A percentile compares a stretch with the other conserved stretches of the same genome.
Evolutionary conservation across 2,797 vertebrate species (phyloP).

Genomic region (Vultur gryphus): DNA sequence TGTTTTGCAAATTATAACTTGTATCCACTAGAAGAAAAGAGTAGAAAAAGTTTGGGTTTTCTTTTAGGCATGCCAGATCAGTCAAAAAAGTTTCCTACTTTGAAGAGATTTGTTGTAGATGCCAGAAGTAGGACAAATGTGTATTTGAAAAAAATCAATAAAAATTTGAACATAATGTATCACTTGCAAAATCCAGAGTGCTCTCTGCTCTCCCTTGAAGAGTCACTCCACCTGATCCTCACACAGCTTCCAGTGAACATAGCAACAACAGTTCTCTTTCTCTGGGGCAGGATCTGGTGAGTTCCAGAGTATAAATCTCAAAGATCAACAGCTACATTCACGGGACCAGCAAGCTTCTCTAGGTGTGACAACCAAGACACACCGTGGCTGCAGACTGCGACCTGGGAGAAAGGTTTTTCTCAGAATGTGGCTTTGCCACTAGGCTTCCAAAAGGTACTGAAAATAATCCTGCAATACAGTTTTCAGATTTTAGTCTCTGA

Average conservation of each 20-base stretch:
- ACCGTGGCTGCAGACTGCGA: not conserved
- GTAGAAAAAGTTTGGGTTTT: not conserved
- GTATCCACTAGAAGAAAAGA: not conserved
- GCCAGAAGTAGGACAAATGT: not conserved
- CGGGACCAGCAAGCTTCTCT: not conserved
- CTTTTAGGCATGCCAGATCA: not conserved
- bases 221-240: not conserved
- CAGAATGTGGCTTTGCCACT: not conserved
- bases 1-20: conserved; percentile 1
- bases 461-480: not conserved
- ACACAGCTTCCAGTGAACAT: not conserved
- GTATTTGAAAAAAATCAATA: not conserved
- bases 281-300: not conserved
- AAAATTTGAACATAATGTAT: rapidly evolving
- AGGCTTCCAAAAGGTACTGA: not conserved
- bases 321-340: not conserved
- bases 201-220: not conserved
- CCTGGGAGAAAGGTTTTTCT: not conserved
- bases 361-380: rapidly evolving
- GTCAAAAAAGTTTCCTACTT: not conserved
- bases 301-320: not conserved
- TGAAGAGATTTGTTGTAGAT: not conserved
- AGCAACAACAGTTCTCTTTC: not conserved
- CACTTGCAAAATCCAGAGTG: not conserved
- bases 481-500: not conserved